Evolutionary conservation across 2,113 vertebrate genomes (phyloP), one percentile per base, ranked within the genome.

Genomic region (Corvus moneduloides): DNA sequence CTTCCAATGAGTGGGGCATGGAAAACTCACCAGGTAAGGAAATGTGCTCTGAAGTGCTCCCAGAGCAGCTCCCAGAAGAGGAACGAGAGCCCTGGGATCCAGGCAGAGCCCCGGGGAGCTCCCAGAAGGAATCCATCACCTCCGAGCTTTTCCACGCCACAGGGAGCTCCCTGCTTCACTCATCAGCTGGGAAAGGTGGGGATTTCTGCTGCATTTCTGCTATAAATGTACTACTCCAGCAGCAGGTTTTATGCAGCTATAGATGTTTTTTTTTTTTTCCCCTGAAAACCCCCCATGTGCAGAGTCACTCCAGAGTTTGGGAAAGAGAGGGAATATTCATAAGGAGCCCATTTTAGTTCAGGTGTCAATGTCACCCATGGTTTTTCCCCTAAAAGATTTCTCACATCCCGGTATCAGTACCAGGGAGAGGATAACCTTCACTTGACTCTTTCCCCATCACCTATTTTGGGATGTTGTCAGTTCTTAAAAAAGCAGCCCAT

Each of bases 351-450:
- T 62, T 75, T 82, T 46, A 46, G 22, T 39, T 61, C 69, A 62
- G 44, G 63, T 89, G 46, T 48, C 59, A 77, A 13, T 13, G 51
- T 23, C 8, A 30, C 7, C 37, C 22, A 11, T 4, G 62, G 46
- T 23, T 39, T 74, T 87, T 30, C 83, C 48, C 43, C 46, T 61
- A 22, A 89, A 93, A 89, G 74, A 49, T 68, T 69, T 80, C 8
- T 86, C 94, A 75, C 69, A 91, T 48, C 43, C 72, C 83, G 37
- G 11, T 35, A 39, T 56, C 73, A n/a, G 26, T 14, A 80, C 35
- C 74, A 72, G 51, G 48, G 30, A 80, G 84, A 80, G 81, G 68
- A 91, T 82, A 96, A 95, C 91, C 90, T 96, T 97, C 71, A 56
- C 55, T 62, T 75, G 89, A 86, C 87, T 91, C 84, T 77, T 69